Evolutionary conservation across 2,888 invertebrate genomes (phyloP), one percentile per base, ranked within the genome.

Genomic region (Eupithecia subfuscata): DNA sequence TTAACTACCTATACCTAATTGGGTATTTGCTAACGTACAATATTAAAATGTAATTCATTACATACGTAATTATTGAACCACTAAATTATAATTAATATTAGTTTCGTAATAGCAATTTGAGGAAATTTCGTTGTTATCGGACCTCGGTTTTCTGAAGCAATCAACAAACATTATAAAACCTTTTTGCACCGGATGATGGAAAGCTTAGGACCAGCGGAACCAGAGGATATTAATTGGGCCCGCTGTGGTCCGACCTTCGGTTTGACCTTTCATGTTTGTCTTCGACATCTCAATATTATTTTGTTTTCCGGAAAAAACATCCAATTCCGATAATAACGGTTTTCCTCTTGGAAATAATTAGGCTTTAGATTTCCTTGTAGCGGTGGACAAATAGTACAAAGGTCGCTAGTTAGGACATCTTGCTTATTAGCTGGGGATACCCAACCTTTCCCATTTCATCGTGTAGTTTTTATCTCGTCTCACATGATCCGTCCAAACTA

Each of bases 151-250:
- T 71, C 37, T 30, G 48, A 71, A 74, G 75, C 73, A 73, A 73
- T 73, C 75, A 75, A 56, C 48, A 72, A 77, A 77, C 70, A 74
- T 48, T 70, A 65, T 48, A 67, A 60, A 71, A 74, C 71, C 56
- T 72, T 76, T 77, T 77, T 77, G 60, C 71, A 69, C 48, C 70
- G 69, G 64, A 69, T 74, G 67, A 72, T 74, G 74, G 65, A 74
- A 30, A 70, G 74, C 71, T 74, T 74, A 74, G 68, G 76, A 67
- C 65, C 63, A 25, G 60, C 18, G 30, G 63, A 30, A 5, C 34
- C 48, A 73, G 71, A 74, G 70, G 72, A 75, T 73, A 75, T 75
- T 77, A 77, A 77, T 77, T 77, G 72, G 70, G 72, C 60, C 40
- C 52, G 34, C 37, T 40, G 74, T 48, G 73, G 70, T 70, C 67